Conservation (phyloP, 2,113 vertebrate species). For the Leucosticte australis region DNA sequence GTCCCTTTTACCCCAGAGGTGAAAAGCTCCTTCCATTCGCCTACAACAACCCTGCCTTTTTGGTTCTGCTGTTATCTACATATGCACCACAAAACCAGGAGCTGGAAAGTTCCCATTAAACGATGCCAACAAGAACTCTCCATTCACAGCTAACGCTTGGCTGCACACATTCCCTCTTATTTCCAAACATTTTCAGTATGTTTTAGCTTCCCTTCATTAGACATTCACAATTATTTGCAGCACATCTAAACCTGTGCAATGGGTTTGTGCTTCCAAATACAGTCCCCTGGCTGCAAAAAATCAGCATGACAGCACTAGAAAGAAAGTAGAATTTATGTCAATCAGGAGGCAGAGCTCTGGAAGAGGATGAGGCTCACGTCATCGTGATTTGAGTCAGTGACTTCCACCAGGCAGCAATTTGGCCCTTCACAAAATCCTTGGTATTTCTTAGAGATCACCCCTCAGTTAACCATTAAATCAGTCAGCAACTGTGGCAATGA, state of each 20-base stretch:
- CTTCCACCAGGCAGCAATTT: neutral
- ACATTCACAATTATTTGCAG: slow-evolving; percentile 27
- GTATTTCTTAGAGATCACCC: neutral
- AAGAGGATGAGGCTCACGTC: neutral
- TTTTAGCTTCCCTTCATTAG: slow-evolving; percentile 24
- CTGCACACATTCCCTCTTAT: neutral
- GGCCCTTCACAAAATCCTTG: neutral
- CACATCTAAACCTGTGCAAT: neutral
- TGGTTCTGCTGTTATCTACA: neutral
- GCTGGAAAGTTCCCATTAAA: slow-evolving; percentile 12
- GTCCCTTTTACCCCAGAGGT: neutral
- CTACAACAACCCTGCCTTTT: neutral
- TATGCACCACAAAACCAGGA: neutral
- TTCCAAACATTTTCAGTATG: slow-evolving; percentile 19
- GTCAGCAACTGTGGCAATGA: neutral
- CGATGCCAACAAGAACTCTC: neutral
- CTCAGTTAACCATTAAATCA: neutral
- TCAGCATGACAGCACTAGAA: neutral
- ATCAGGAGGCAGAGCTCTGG: neutral
- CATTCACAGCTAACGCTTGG: neutral
- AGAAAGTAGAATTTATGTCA: neutral
- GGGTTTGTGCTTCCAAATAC: slow-evolving; percentile 1
- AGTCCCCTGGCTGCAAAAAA: neutral
- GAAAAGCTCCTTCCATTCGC: neutral
- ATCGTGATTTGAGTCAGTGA: neutral